Evolutionary conservation across 2,113 vertebrate genomes (phyloP).

Genomic region (Gadus chalcogrammus): DNA sequence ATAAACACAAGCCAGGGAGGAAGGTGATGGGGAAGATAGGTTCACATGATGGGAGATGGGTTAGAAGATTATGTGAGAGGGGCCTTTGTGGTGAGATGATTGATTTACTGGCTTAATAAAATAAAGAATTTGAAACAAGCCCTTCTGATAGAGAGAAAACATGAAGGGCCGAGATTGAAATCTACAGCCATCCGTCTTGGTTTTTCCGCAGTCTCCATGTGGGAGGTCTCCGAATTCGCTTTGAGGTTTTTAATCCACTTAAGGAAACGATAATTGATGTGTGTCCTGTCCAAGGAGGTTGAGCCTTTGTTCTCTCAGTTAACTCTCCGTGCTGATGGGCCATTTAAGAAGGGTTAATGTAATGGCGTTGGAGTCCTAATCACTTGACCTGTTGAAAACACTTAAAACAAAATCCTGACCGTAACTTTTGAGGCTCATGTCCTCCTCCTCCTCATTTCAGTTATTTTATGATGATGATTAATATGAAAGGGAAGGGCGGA

Average conservation of each 20-base stretch:
- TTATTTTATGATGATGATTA: no score
- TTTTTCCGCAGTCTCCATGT: slow-evolving; percentile 47
- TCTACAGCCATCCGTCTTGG: slow-evolving; percentile 42
- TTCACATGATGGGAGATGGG: slow-evolving; percentile 58
- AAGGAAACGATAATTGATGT: slow-evolving; percentile 62
- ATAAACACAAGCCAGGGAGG: slow-evolving; percentile 4
- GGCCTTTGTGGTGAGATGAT: slow-evolving; percentile 43
- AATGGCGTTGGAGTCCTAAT: slow-evolving; percentile 25
- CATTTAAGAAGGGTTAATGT: slow-evolving; percentile 44
- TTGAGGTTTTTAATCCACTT: slow-evolving; percentile 65
- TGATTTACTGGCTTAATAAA: slow-evolving; percentile 74
- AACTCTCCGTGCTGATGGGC: slow-evolving; percentile 32
- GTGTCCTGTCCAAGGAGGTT: slow-evolving; percentile 39
- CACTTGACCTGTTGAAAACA: slow-evolving; percentile 28
- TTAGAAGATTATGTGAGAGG: slow-evolving; percentile 23
- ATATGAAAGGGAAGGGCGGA: no score
- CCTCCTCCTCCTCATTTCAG: not conserved
- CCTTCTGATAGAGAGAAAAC: slow-evolving; percentile 56
- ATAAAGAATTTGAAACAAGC: slow-evolving; percentile 65
- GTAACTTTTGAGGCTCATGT: slow-evolving; percentile 18
- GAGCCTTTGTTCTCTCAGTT: slow-evolving; percentile 48
- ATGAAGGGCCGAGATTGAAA: slow-evolving; percentile 54
- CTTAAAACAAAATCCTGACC: slow-evolving; percentile 20
- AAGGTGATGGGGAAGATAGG: slow-evolving; percentile 49
- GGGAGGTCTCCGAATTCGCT: slow-evolving; percentile 65